phyloP scores from a whole-genome alignment of 1,140 invertebrate genomes.

The Aphelenchoides fujianensis region DNA sequence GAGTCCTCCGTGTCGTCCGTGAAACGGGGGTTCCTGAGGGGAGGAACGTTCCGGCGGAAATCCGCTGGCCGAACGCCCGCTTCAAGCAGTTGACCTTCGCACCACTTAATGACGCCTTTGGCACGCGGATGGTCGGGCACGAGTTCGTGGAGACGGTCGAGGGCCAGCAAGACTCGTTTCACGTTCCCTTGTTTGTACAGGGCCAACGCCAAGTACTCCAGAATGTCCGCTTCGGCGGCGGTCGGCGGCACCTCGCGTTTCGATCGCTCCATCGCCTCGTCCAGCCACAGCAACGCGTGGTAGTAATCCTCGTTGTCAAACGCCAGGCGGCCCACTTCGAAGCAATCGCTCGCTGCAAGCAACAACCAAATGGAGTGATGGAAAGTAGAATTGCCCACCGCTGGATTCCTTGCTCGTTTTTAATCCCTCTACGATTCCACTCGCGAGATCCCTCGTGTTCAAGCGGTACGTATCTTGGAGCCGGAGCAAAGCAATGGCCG shows the following conservation, averaged over 20 bases:
- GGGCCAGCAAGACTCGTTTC: slow-evolving; percentile 77
- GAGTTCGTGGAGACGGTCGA: slow-evolving; percentile 79
- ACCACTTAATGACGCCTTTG: slow-evolving; percentile 44
- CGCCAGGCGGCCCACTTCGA: slow-evolving; percentile 85
- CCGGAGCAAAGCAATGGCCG: slow-evolving; percentile 83
- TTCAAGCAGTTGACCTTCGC: slow-evolving; percentile 54
- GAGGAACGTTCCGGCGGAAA: slow-evolving; percentile 65
- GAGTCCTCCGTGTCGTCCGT: slow-evolving; percentile 37
- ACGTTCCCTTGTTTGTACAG: slow-evolving; percentile 82
- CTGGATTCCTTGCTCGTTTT: slow-evolving; percentile 46
- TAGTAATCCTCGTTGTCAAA: slow-evolving; percentile 89
- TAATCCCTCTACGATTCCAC: slow-evolving; percentile 78
- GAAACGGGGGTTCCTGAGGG: slow-evolving; percentile 31
- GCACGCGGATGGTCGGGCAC: slow-evolving; percentile 44
- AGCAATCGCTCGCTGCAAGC: slow-evolving; percentile 72
- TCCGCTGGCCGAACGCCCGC: slow-evolving; percentile 62
- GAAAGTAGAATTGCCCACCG: slow-evolving; percentile 23
- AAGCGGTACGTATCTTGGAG: slow-evolving; percentile 92
- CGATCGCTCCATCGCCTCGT: slow-evolving; percentile 75
- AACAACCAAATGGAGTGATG: not conserved
- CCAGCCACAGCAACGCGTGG: slow-evolving; percentile 92
- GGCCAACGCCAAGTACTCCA: slow-evolving; percentile 88
- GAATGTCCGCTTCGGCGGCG: slow-evolving; percentile 37
- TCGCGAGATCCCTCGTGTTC: slow-evolving; percentile 80
- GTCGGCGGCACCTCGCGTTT: slow-evolving; percentile 65